Base-by-base conservation (phyloP, 2,888 invertebrate species). In the Crossocerus cetratus region DNA sequence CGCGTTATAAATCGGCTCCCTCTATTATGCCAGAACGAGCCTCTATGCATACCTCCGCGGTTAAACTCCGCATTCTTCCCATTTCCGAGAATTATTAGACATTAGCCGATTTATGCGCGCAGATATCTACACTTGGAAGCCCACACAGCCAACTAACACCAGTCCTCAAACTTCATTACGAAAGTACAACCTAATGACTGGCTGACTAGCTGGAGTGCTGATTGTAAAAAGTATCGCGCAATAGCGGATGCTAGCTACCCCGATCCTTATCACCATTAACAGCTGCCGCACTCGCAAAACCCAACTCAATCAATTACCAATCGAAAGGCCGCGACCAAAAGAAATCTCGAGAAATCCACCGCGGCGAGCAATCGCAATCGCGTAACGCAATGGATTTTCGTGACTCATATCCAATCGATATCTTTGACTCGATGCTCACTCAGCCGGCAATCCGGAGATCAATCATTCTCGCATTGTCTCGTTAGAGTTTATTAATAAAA, bases 371-470 rank as follows among this genome's bases (percentile, higher is more conserved):
- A 59, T n/a, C n/a, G n/a, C n/a, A n/a, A n/a, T n/a, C n/a, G 64
- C 60, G 49, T 60, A 69, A 69, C 65, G 53, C 42, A 64, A 55
- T 59, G 49, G 54, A 21, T 70, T 76, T 76, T 76, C 69, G 70
- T 67, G 59, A 73, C 69, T 73, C 73, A 75, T 73, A 73, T 59
- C 66, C 53, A 54, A 65, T 73, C 61, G 73, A 65, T 73, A 73
- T 45, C 32, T 2, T n/a, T 45, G 63, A n/a, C 45, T 42, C 22
- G 42, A 18, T 45, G 22, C 8, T 14, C 13, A 14, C 53, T 22
- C 20, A 59, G 54, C 49, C 14, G 8, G 45, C 53, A 43, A 43
- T 43, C 45, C 23, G 20, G 18, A 55, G 21, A 70, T 62, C 53
- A 53, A 54, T 71, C 63, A 43, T 53, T 68, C 62, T 70, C 56